These are phyloP conservation scores for Eupithecia subumbrata DNA, from an alignment of 2,888 invertebrate genomes.

Conservation along the genomic window DNA sequence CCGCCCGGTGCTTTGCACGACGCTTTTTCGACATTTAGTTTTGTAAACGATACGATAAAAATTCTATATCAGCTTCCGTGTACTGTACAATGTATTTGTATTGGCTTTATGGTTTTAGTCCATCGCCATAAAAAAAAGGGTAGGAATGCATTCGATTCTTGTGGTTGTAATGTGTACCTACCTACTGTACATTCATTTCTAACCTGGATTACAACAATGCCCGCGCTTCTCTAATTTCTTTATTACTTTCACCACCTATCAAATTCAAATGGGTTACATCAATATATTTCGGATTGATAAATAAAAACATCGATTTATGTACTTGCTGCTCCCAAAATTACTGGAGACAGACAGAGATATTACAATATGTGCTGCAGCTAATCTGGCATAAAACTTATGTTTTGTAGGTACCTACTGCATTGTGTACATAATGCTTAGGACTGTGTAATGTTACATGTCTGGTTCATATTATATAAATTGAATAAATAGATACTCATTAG, in stretches of 20 bases:
- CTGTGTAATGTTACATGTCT: no score
- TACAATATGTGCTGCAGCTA: not conserved
- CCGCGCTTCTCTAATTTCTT: not conserved
- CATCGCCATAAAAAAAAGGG: not conserved
- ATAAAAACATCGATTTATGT: not conserved
- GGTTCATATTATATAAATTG: no score
- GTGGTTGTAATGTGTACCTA: not conserved
- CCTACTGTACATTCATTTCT: slow-evolving; percentile 8
- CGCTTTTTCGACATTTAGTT: slow-evolving; percentile 45
- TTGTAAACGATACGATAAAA: slow-evolving; percentile 20
- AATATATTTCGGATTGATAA: not conserved
- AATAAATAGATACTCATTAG: no score
- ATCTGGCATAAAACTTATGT: no score
- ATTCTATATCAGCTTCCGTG: not conserved
- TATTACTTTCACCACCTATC: slow-evolving; percentile 3
- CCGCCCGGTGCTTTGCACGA: slow-evolving; percentile 47
- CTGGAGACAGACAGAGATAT: no score
- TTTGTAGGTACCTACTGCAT: no score
- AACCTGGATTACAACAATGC: slow-evolving; percentile 13
- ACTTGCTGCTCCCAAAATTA: not conserved
- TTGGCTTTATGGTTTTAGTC: not conserved
- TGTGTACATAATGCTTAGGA: no score
- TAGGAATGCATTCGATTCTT: not conserved
- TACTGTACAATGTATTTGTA: not conserved
- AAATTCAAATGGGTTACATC: not conserved